Conservation (phyloP, 1,140 invertebrate species). For the Lepidurus couesii region DNA sequence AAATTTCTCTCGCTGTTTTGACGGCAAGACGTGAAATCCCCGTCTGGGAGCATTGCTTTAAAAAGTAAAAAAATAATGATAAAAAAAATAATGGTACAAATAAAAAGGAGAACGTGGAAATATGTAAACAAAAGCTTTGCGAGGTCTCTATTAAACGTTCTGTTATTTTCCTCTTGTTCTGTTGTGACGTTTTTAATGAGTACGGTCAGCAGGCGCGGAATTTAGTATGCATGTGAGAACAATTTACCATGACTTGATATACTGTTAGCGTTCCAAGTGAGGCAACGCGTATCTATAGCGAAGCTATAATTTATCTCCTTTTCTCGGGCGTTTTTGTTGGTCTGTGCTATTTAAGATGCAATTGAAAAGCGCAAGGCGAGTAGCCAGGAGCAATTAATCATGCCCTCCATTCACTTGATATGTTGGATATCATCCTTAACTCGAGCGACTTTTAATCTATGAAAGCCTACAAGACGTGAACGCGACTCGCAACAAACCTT, state of each 20-base stretch:
- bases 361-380: conserved; percentile 6
- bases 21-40: no score
- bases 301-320: neutral
- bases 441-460: neutral
- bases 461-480: neutral
- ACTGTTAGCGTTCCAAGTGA: neutral
- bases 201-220: neutral
- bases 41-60: no score
- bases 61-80: no score
- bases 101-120: no score
- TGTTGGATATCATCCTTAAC: neutral
- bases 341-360: conserved; percentile 9
- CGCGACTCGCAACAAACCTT: neutral
- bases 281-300: neutral
- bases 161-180: neutral
- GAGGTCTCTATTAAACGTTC: no score
- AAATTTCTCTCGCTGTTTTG: no score
- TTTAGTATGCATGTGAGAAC: neutral
- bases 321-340: neutral
- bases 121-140: no score
- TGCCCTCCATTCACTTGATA: neutral
- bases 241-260: neutral
- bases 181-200: neutral
- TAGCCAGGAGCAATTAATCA: conserved; percentile 6
- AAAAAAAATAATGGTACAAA: no score